phyloP scores from a whole-genome alignment of 2,797 vertebrate species.

The Fistularia tabacaria region DNA sequence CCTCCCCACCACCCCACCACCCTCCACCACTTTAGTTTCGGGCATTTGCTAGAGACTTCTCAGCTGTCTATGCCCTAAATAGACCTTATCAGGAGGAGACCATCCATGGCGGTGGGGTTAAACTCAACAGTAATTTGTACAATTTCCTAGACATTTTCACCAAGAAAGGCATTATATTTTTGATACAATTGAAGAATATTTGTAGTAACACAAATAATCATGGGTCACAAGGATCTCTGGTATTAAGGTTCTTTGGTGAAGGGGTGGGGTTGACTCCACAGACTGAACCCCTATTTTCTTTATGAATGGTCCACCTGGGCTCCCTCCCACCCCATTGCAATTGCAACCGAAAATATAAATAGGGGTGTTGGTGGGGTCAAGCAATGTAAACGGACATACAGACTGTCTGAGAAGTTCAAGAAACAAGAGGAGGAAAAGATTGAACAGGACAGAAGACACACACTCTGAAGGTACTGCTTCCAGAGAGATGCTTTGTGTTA shows the following conservation, averaged over 20 bases:
- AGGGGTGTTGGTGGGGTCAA: constrained; percentile 31
- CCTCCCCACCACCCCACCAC: constrained; percentile 13
- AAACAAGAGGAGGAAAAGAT: constrained; percentile 9
- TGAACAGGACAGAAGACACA: no score
- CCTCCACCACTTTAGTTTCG: constrained; percentile 41
- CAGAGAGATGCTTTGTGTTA: no score
- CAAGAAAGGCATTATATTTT: not conserved
- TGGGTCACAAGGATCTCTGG: not conserved
- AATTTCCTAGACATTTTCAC: not conserved
- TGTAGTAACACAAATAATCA: not conserved
- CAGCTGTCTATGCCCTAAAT: constrained; percentile 81
- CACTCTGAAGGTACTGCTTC: no score
- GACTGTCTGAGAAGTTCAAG: constrained; percentile 13
- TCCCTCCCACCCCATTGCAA: constrained; percentile 57
- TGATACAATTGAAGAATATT: not conserved
- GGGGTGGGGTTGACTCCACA: not conserved
- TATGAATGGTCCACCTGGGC: constrained; percentile 29
- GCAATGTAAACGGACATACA: constrained; percentile 16
- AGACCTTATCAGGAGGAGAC: constrained; percentile 71
- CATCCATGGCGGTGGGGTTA: constrained; percentile 48
- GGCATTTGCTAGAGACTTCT: constrained; percentile 75
- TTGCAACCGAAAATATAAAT: constrained; percentile 64
- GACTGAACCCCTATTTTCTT: constrained; percentile 1
- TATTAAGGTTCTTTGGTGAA: not conserved
- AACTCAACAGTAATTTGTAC: not conserved